These are phyloP conservation scores for Empidonax traillii DNA, from an alignment of 2,113 vertebrate species.

Conservation along the genomic window DNA sequence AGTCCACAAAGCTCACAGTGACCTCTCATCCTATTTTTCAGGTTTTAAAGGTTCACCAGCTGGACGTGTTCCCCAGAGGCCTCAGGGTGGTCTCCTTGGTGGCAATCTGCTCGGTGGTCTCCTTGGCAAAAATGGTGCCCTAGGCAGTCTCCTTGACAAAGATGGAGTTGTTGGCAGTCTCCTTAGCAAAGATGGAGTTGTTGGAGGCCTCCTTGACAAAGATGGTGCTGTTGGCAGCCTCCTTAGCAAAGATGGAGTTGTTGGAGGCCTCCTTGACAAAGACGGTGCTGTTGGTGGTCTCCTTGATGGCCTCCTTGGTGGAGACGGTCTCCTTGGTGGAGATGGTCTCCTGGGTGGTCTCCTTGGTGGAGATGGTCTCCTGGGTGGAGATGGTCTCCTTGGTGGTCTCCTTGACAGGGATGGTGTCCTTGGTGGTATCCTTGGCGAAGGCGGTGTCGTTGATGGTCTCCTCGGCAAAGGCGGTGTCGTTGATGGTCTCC, in stretches of 20 bases:
- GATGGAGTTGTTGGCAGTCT: not conserved
- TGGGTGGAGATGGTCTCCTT: not conserved
- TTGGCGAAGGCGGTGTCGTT: not conserved
- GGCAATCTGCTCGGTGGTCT: not conserved
- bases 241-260: accelerated
- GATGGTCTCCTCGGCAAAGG: not conserved
- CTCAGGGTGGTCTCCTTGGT: not conserved
- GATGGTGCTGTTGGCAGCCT: not conserved
- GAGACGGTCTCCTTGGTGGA: not conserved
- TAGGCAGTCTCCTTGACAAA: not conserved
- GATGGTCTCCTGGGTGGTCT: not conserved
- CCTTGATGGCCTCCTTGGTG: not conserved
- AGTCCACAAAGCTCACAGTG: not conserved
- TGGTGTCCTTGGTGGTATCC: not conserved
- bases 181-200: accelerated
- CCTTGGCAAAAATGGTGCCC: not conserved
- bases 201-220: not conserved
- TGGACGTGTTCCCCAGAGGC: not conserved
- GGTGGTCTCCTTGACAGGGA: not conserved
- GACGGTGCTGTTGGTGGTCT: not conserved
- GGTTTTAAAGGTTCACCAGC: not conserved
- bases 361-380: not conserved
- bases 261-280: accelerated
- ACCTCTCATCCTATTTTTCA: not conserved
- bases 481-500: not conserved